Percentiles rank a stretch among this genome's conserved stretches.
Conservation (phyloP, 2,888 invertebrate genomes). For the Linnaemya vulpina region DNA sequence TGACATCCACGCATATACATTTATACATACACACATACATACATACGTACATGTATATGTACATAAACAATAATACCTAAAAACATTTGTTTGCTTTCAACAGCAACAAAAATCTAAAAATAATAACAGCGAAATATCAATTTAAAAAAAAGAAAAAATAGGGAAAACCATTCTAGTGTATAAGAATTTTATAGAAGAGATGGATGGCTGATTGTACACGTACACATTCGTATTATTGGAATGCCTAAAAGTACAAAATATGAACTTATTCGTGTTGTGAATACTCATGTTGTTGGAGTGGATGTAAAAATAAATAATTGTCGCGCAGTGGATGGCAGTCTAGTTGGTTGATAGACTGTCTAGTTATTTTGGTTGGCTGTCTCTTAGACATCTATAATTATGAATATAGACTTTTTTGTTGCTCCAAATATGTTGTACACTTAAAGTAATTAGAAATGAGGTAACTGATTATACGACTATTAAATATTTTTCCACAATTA, state of each 20-base stretch:
- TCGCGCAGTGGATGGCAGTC: conserved; percentile 9
- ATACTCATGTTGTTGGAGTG: conserved; percentile 13
- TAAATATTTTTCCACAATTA: conserved; percentile 32
- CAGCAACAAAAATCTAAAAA: conserved; percentile 28
- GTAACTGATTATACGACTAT: background rate
- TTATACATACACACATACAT: no score
- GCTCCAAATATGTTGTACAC: conserved; percentile 6
- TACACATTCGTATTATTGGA: background rate
- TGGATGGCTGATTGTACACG: conserved; percentile 35
- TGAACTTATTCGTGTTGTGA: background rate
- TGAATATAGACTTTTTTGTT: background rate
- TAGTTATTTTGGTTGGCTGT: conserved; percentile 37
- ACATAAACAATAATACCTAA: conserved; percentile 24
- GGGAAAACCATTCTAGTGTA: background rate
- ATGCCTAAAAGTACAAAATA: conserved; percentile 17
- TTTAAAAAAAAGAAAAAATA: conserved; percentile 6
- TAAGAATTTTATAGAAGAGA: conserved; percentile 20
- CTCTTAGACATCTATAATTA: background rate
- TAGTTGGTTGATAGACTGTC: conserved; percentile 44
- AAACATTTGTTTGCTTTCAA: conserved; percentile 56
- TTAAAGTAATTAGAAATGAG: conserved; percentile 1
- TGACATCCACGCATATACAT: conserved; percentile 3
- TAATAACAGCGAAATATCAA: conserved; percentile 4
- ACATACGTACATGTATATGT: no score
- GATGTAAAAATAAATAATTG: conserved; percentile 17